phyloP scores from a whole-genome alignment of 2,113 vertebrate species.

The Eulemur macaco region DNA sequence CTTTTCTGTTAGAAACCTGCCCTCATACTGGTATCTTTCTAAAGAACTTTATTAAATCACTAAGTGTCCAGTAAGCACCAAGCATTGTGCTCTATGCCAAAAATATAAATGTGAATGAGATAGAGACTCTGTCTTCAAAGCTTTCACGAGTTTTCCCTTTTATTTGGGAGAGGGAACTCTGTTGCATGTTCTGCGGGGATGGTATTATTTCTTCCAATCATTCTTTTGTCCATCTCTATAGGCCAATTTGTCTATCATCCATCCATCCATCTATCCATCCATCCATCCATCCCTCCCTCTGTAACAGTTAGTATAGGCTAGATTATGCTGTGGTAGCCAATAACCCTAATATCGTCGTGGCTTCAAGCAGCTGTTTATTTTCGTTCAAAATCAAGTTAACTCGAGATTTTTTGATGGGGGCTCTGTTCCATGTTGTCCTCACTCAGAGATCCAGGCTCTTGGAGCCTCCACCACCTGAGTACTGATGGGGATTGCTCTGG shows the following conservation, averaged over 20 bases:
- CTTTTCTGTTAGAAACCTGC: not conserved
- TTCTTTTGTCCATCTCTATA: not conserved
- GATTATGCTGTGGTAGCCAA: not conserved
- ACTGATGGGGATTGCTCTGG: not conserved
- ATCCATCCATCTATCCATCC: not conserved
- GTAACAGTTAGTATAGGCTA: not conserved
- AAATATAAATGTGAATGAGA: not conserved
- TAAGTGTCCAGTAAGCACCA: not conserved
- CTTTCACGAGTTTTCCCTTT: not conserved
- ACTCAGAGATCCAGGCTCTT: not conserved
- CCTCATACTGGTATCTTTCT: not conserved
- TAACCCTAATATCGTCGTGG: not conserved
- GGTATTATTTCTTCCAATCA: not conserved
- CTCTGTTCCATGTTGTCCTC: not conserved
- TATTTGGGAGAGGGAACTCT: not conserved
- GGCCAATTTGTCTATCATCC: not conserved
- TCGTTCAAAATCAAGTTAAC: not conserved
- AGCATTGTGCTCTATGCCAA: not conserved
- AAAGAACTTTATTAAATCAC: not conserved
- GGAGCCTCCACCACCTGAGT: not conserved
- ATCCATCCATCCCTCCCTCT: not conserved
- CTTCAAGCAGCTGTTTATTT: not conserved
- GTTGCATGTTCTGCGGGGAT: not conserved
- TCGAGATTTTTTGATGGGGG: not conserved
- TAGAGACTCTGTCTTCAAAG: not conserved